Evolutionary conservation across 1,140 invertebrate genomes (phyloP).

Genomic region (Ceratosolen fusciceps): DNA sequence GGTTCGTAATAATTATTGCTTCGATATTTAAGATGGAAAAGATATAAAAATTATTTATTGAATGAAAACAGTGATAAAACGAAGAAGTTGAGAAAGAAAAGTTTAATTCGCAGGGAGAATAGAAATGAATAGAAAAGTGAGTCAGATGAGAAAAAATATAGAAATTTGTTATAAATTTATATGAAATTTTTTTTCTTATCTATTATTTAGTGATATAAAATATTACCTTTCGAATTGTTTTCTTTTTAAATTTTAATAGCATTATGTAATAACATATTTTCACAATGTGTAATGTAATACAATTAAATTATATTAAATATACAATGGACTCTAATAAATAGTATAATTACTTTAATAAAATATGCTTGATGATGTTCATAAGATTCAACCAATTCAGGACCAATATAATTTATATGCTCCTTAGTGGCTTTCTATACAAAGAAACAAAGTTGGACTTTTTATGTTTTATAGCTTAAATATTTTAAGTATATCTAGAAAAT

Average conservation of each 20-base stretch:
- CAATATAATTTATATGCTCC: conserved; percentile 19
- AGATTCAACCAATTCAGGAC: neutral
- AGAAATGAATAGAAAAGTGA: conserved; percentile 29
- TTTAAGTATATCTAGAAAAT: conserved; percentile 7
- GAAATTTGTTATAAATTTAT: conserved; percentile 12
- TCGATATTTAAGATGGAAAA: no score
- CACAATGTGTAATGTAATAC: neutral
- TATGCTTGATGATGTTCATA: neutral
- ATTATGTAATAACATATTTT: neutral
- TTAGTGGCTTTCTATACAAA: neutral
- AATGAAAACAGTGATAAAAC: neutral
- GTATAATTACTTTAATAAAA: conserved; percentile 26
- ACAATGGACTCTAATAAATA: neutral
- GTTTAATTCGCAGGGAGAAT: neutral
- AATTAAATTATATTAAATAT: conserved; percentile 19
- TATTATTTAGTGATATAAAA: conserved; percentile 1
- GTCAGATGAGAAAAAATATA: neutral
- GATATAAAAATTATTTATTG: conserved; percentile 10
- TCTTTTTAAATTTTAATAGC: neutral
- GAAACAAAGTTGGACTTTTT: neutral
- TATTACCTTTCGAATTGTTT: conserved; percentile 8
- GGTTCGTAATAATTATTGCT: no score
- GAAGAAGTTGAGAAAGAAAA: neutral
- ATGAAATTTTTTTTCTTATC: conserved; percentile 36
- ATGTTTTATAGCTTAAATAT: neutral